Evolutionary conservation across 2,797 vertebrate genomes (phyloP).

Genomic region (Graptemys geographica): DNA sequence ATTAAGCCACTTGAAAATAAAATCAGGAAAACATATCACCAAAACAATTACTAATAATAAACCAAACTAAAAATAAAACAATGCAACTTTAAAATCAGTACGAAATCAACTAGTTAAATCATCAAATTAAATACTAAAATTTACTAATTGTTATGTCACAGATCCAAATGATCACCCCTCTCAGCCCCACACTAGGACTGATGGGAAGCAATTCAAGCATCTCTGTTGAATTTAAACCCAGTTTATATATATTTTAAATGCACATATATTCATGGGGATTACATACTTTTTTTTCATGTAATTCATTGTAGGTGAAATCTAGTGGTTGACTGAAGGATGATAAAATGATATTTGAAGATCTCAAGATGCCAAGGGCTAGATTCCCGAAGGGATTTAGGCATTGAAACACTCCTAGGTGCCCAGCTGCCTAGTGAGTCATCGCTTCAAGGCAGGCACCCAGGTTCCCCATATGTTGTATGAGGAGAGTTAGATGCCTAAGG

Average conservation of each 20-base stretch:
- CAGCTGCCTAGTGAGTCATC: no score
- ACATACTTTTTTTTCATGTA: neutral
- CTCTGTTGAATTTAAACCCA: neutral
- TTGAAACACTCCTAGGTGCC: no score
- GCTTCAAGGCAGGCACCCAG: no score
- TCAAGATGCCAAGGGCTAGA: neutral
- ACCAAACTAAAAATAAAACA: neutral
- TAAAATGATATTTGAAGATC: neutral
- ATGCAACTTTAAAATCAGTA: neutral
- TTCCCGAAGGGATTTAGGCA: no score
- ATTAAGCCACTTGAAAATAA: neutral
- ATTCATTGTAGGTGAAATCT: fast-evolving
- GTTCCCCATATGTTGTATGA: no score
- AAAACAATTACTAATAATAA: neutral
- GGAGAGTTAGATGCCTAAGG: neutral
- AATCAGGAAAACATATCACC: neutral
- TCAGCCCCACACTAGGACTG: no score
- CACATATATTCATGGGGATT: fast-evolving
- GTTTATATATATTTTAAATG: neutral
- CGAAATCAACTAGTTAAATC: neutral
- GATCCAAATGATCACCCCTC: no score
- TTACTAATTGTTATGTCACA: no score
- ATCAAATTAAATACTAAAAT: no score
- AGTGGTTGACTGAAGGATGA: neutral
- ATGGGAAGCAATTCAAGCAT: no score